Evolutionary conservation across 1,140 invertebrate species (phyloP).

Genomic region (Plectus sambesii): DNA sequence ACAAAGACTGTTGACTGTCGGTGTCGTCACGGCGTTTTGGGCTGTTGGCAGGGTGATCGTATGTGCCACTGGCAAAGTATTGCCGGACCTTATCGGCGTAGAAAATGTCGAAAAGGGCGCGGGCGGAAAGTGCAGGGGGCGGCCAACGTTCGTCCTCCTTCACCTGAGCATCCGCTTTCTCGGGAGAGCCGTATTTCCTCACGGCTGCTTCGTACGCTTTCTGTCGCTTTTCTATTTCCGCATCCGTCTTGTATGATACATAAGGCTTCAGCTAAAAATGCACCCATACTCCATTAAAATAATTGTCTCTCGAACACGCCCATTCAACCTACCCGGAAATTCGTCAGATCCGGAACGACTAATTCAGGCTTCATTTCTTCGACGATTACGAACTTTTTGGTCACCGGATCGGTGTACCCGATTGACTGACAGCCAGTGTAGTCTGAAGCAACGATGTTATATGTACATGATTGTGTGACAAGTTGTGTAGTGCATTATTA

Average conservation of each 20-base stretch:
- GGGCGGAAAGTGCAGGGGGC: conserved; percentile 33
- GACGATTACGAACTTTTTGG: conserved; percentile 55
- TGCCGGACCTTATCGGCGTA: conserved; percentile 34
- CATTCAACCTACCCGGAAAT: too few relatives aligned
- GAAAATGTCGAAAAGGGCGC: conserved; percentile 35
- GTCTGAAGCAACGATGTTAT: conserved; percentile 18
- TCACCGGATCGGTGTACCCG: conserved; percentile 34
- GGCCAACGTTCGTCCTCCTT: conserved; percentile 36
- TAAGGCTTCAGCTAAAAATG: conserved; percentile 73
- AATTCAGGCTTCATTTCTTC: conserved; percentile 84
- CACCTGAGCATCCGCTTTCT: conserved; percentile 28
- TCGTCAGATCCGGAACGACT: conserved; percentile 73
- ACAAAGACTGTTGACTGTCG: too few relatives aligned
- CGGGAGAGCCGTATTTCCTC: conserved; percentile 24
- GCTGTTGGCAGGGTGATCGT: too few relatives aligned
- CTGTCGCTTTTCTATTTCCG: conserved; percentile 33
- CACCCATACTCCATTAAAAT: too few relatives aligned
- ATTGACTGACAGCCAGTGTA: conserved; percentile 36
- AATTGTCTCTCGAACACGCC: too few relatives aligned
- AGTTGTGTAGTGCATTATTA: too few relatives aligned
- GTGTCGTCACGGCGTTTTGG: too few relatives aligned
- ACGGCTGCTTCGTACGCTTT: conserved; percentile 22
- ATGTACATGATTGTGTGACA: conserved; percentile 2
- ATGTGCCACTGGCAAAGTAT: too few relatives aligned
- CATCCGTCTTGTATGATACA: conserved; percentile 65